Conservation (phyloP, 2,797 vertebrate genomes). For the Triplophysa bombifrons region DNA sequence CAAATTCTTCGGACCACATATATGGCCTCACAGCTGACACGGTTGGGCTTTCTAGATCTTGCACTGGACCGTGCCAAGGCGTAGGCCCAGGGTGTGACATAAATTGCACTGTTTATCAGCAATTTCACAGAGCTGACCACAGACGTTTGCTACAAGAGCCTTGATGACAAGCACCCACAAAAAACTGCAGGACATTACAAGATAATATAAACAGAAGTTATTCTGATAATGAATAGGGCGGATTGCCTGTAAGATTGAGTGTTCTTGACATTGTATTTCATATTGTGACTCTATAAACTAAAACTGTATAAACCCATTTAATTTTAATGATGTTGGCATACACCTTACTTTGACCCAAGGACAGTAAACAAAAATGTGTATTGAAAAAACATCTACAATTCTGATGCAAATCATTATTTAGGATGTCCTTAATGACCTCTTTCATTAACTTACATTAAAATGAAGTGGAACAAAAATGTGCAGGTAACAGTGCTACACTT, state of each 20-base stretch:
- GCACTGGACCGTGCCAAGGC: constrained; percentile 26
- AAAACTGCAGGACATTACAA: constrained; percentile 7
- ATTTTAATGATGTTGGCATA: neutral
- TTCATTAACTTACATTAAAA: neutral
- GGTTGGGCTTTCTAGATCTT: constrained; percentile 48
- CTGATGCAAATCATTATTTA: neutral
- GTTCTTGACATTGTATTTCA: neutral
- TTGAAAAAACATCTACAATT: neutral
- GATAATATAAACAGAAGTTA: neutral
- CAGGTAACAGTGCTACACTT: neutral
- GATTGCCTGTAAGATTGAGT: neutral
- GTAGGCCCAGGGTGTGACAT: constrained; percentile 5
- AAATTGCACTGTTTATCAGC: constrained; percentile 52
- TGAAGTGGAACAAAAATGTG: neutral
- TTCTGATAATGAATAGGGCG: neutral
- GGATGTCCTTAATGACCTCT: neutral
- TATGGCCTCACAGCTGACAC: constrained; percentile 52
- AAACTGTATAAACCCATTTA: neutral
- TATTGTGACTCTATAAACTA: neutral
- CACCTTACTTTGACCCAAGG: neutral
- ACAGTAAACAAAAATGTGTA: neutral
- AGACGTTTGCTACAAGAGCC: neutral
- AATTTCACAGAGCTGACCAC: constrained; percentile 12
- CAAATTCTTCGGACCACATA: constrained; percentile 51
- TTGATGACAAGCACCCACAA: constrained; percentile 5